These are phyloP conservation scores for Fragum sueziense DNA, from an alignment of 2,888 invertebrate species.

Conservation along the genomic window DNA sequence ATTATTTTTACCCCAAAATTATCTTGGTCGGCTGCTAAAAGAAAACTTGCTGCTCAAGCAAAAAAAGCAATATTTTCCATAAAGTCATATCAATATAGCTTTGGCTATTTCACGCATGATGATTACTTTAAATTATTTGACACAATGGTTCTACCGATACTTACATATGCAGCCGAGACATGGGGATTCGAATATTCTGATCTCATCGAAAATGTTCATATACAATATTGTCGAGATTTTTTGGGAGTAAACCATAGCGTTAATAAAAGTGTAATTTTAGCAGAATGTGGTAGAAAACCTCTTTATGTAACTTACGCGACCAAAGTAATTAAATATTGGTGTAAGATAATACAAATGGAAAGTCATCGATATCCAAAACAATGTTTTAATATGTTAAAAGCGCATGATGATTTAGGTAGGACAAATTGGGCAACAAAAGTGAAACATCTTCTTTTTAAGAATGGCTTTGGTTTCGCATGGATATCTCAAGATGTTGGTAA, in stretches of 20 bases:
- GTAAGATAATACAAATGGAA: not conserved
- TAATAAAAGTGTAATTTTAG: too few species aligned
- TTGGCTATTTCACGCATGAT: not conserved
- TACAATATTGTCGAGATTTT: too few species aligned
- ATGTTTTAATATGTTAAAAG: not conserved
- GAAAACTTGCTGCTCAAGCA: not conserved
- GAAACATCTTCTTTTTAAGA: not conserved
- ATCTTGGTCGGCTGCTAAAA: not conserved
- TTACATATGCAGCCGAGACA: too few species aligned
- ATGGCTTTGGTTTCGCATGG: not conserved
- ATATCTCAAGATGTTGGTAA: not conserved
- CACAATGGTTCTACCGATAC: not conserved
- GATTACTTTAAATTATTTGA: not conserved
- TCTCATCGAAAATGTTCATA: not conserved
- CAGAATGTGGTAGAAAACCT: not conserved
- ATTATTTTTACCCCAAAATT: not conserved
- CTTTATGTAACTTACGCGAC: too few species aligned
- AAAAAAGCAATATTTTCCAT: too few species aligned
- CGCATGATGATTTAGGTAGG: not conserved
- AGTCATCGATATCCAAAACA: not conserved
- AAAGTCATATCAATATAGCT: not conserved
- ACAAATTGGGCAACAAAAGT: not conserved
- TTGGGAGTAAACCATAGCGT: too few species aligned
- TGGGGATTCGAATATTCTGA: too few species aligned
- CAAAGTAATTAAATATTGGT: constrained; percentile 1